Evolutionary conservation across 2,888 invertebrate species (phyloP), one percentile per base, ranked within the genome.

Genomic region (Kuschelorhynchus macadamiae): DNA sequence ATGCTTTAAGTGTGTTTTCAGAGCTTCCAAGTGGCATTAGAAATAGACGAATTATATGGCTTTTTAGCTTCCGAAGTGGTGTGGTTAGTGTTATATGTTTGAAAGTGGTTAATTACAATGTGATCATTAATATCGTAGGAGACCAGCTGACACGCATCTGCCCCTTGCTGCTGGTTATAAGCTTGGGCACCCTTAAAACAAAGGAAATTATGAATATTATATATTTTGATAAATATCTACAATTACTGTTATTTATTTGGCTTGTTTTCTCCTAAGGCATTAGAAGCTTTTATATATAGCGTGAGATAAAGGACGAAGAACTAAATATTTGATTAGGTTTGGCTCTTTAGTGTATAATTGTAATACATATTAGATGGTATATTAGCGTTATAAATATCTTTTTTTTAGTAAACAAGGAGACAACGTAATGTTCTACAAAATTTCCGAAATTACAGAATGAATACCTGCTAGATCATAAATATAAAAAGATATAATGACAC

Each of bases 61-160:
- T 52, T 62, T 62, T 67, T 63, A 44, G 60, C 60, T 64, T 39
- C 64, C 20, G 64, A 69, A 65, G 76, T 79, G 77, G 77, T 77
- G 68, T 80, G 80, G 76, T 78, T 75, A 80, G 75, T 79, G 81
- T 81, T 79, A 79, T 67, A 56, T 55, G 74, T 76, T 75, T 71
- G 72, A 77, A 81, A 82, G 81, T 81, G 81, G 80, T 78, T 83
- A 83, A 84, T 84, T 83, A 83, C 82, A 82, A 83, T 82, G 80
- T 77, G 77, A 83, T 83, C 83, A 84, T 84, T 84, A 82, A 83
- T 83, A 78, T 74, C 69, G 75, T 59, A 55, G 12, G 61, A 74
- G 75, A 73, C 77, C 83, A 83, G 83, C 83, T 83, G 83, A 83
- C 83, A 79, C 74, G 77, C 84, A 83, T 83, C 84, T 83, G 82